Evolutionary conservation across 1,140 invertebrate species (phyloP).

Genomic region (Trichogramma pretiosum): DNA sequence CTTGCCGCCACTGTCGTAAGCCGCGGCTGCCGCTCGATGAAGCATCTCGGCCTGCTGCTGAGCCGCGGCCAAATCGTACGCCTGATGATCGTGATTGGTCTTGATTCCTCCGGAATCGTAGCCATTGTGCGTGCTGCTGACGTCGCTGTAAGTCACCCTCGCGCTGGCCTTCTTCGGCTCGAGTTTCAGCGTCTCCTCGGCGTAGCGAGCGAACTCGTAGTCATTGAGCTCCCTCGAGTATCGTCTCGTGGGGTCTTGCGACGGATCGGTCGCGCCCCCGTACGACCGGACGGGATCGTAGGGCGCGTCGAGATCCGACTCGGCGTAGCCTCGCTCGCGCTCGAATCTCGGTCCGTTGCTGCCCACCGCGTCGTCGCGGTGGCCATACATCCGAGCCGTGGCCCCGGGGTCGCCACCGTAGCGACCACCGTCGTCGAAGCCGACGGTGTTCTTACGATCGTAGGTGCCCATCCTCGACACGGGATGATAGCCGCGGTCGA

Average conservation of each 20-base stretch:
- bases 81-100: conserved; percentile 28
- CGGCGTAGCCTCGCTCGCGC: conserved; percentile 34
- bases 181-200: conserved; percentile 38
- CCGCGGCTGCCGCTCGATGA: conserved; percentile 18
- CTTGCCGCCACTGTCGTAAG: conserved; percentile 32
- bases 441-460: conserved; percentile 27
- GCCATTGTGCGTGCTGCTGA: conserved; percentile 30
- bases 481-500: conserved; percentile 21
- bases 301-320: conserved; percentile 39
- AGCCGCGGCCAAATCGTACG: conserved; percentile 32
- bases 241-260: conserved; percentile 29
- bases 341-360: conserved; percentile 35
- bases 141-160: conserved; percentile 18
- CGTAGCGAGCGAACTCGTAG: conserved; percentile 36
- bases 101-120: conserved; percentile 43
- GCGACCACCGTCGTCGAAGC: neutral
- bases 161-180: conserved; percentile 37
- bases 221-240: conserved; percentile 38
- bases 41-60: conserved; percentile 26
- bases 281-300: conserved; percentile 33
- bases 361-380: conserved; percentile 32
- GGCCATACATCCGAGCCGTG: neutral
- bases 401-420: conserved; percentile 32
- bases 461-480: conserved; percentile 22
- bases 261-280: conserved; percentile 21